These are phyloP conservation scores for Pantherophis vulpinus DNA, from an alignment of 2,797 vertebrate species.

Conservation along the genomic window DNA sequence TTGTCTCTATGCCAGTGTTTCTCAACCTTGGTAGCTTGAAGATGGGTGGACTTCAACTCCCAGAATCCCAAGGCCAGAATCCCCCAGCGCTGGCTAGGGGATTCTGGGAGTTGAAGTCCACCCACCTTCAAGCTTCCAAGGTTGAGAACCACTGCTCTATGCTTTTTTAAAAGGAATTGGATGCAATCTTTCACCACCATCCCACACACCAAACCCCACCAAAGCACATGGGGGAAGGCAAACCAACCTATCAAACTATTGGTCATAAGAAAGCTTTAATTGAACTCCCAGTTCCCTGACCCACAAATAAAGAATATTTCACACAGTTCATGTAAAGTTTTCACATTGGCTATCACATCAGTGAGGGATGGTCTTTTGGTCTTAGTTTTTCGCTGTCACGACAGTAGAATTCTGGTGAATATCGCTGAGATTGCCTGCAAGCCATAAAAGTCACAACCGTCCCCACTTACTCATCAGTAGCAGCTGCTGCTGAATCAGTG, in stretches of 20 bases:
- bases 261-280: slow-evolving; percentile 29
- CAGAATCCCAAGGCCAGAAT: too few relatives aligned
- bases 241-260: slow-evolving; percentile 47
- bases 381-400: background rate
- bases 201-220: background rate
- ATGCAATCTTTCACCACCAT: background rate
- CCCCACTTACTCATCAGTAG: background rate
- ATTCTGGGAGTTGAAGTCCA: too few relatives aligned
- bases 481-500: slow-evolving; percentile 38
- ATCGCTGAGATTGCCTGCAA: accelerated
- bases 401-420: background rate
- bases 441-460: accelerated
- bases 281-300: background rate
- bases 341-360: accelerated
- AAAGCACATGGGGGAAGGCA: slow-evolving; percentile 18
- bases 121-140: too few relatives aligned
- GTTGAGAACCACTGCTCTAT: background rate
- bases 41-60: too few relatives aligned
- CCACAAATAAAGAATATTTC: accelerated
- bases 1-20: background rate
- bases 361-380: accelerated
- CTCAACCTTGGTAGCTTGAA: too few relatives aligned
- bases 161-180: slow-evolving; percentile 47
- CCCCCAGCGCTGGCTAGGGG: too few relatives aligned
- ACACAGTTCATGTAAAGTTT: background rate